phyloP scores from a whole-genome alignment of 2,797 vertebrate genomes.

The Phoebastria nigripes region DNA sequence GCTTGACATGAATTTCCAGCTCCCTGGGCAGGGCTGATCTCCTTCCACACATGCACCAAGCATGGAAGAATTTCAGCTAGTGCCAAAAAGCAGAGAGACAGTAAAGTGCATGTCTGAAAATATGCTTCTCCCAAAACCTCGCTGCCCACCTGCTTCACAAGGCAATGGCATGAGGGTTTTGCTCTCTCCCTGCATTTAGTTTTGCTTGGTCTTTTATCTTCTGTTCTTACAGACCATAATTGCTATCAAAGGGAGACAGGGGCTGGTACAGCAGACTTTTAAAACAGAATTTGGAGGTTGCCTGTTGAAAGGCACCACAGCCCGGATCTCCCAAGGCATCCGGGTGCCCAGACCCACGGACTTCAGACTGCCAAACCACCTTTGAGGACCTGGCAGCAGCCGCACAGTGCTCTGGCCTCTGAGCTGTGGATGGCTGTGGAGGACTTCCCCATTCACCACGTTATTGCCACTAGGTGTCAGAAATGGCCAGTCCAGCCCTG shows the following conservation, averaged over 20 bases:
- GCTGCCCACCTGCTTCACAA: background rate
- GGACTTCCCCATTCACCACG: background rate
- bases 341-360: background rate
- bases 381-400: background rate
- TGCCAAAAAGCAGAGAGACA: background rate
- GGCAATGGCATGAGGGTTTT: background rate
- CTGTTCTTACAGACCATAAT: background rate
- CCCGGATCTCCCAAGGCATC: background rate
- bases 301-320: background rate
- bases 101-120: background rate
- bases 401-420: background rate
- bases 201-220: background rate
- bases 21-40: background rate
- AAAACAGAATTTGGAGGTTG: background rate
- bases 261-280: background rate
- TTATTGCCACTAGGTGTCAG: constrained; percentile 55
- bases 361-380: background rate
- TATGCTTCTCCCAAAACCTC: background rate
- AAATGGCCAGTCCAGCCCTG: background rate
- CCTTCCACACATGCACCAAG: background rate
- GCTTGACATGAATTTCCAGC: background rate
- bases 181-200: background rate
- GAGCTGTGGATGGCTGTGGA: background rate
- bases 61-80: background rate
- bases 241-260: background rate